A percentile compares a stretch with the other conserved stretches of the same genome.
Conservation (phyloP, 2,797 vertebrate genomes). For the Chelon auratus region DNA sequence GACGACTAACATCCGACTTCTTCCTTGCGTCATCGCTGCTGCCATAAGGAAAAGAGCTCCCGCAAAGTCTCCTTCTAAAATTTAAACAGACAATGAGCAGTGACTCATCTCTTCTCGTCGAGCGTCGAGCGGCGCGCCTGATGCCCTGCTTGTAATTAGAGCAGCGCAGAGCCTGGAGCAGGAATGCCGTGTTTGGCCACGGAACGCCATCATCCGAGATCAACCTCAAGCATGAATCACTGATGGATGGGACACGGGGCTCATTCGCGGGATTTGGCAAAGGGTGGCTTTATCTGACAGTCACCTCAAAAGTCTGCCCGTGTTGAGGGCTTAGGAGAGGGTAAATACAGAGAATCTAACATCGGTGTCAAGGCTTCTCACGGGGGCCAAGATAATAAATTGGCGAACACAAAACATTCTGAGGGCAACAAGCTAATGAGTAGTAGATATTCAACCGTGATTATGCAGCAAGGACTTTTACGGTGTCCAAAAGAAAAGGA, state of each 20-base stretch:
- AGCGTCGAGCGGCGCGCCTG: slow-evolving; percentile 28
- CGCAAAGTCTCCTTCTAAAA: slow-evolving; percentile 34
- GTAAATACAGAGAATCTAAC: neutral
- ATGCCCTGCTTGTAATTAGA: slow-evolving; percentile 56
- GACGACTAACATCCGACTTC: neutral
- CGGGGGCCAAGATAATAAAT: neutral
- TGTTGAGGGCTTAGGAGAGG: neutral
- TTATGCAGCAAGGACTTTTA: neutral
- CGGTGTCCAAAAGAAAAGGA: neutral
- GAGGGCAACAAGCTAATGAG: neutral
- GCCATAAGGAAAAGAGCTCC: slow-evolving; percentile 10
- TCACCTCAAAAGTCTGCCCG: neutral
- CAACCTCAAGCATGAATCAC: slow-evolving; percentile 27
- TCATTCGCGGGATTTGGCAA: slow-evolving; percentile 1
- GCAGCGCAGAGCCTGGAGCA: slow-evolving; percentile 24
- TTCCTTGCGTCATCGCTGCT: slow-evolving; percentile 22
- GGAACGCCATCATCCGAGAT: slow-evolving; percentile 25
- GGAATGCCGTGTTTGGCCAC: slow-evolving; percentile 25
- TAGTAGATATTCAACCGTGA: neutral
- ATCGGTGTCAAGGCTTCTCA: slow-evolving; percentile 1
- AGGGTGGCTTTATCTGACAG: slow-evolving; percentile 15
- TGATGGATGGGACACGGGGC: slow-evolving; percentile 25
- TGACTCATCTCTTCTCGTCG: slow-evolving; percentile 50
- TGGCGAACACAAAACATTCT: neutral
- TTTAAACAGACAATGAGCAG: slow-evolving; percentile 45